These are phyloP conservation scores for Dusona sp. DNA, from an alignment of 2,888 invertebrate genomes.

Conservation along the genomic window DNA sequence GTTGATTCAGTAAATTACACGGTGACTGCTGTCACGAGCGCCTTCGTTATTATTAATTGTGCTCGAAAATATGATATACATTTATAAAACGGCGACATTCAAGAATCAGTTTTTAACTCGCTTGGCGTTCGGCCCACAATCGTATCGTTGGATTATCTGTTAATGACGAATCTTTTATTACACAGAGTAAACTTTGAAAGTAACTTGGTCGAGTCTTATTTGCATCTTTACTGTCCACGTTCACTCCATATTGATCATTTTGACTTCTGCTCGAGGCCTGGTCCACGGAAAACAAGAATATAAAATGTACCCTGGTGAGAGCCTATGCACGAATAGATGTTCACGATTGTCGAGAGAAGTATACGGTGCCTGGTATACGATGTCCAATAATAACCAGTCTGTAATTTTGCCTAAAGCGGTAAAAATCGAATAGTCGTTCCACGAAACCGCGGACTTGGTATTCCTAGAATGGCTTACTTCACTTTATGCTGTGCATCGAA, in stretches of 20 bases:
- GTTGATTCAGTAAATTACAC: too few species aligned
- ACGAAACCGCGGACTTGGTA: slow-evolving; percentile 43
- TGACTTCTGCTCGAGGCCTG: background rate
- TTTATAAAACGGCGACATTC: background rate
- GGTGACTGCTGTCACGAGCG: too few species aligned
- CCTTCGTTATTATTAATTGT: background rate
- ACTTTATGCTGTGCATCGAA: background rate
- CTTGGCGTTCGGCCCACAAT: background rate
- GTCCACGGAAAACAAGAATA: slow-evolving; percentile 1
- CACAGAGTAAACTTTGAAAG: background rate
- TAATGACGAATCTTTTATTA: background rate
- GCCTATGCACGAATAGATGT: slow-evolving; percentile 38
- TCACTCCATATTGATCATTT: background rate
- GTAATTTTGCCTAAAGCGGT: slow-evolving; percentile 35
- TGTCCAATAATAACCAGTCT: slow-evolving; percentile 47
- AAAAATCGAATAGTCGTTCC: slow-evolving; percentile 62
- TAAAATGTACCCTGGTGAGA: slow-evolving; percentile 1
- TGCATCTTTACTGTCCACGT: background rate
- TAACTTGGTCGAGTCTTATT: slow-evolving; percentile 1
- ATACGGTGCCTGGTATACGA: slow-evolving; percentile 39
- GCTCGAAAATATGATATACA: background rate
- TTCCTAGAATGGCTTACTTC: slow-evolving; percentile 59
- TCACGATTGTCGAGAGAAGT: slow-evolving; percentile 23
- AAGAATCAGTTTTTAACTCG: background rate
- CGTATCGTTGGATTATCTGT: background rate